Percentiles rank a stretch among this genome's conserved stretches.
Evolutionary conservation across 2,113 vertebrate species (phyloP).

Genomic region (Anoplopoma fimbria): DNA sequence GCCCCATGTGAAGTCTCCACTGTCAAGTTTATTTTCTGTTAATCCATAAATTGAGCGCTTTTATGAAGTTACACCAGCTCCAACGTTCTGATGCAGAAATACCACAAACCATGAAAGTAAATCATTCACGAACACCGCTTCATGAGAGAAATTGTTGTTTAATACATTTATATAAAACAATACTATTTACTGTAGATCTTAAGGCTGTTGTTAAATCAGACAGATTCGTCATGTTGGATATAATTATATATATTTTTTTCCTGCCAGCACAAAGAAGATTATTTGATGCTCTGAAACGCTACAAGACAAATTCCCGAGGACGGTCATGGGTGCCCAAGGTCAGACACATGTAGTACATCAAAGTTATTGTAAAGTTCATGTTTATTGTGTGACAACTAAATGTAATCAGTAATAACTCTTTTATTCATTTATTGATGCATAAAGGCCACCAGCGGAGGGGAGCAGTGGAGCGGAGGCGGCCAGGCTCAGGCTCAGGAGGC

Average conservation of each 20-base stretch:
- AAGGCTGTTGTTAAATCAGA: not conserved
- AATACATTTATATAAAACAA: not conserved
- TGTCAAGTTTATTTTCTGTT: not conserved
- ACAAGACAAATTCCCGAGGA: constrained; percentile 67
- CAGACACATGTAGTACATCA: not conserved
- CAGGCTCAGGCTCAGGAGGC: constrained; percentile 64
- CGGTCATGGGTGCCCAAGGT: constrained; percentile 85
- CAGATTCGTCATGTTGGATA: not conserved
- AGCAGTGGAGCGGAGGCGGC: constrained; percentile 53
- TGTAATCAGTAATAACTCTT: not conserved
- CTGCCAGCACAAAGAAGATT: constrained; percentile 88
- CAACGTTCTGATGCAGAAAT: not conserved
- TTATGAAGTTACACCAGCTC: not conserved
- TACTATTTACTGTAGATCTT: not conserved
- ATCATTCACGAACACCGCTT: not conserved
- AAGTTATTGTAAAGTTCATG: not conserved
- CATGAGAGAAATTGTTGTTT: not conserved
- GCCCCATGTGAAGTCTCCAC: not conserved
- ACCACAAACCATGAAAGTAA: not conserved
- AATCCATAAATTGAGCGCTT: not conserved
- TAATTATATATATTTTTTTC: not conserved
- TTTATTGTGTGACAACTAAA: not conserved
- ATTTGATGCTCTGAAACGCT: constrained; percentile 86
- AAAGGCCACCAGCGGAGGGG: constrained; percentile 78
- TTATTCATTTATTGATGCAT: not conserved